A percentile compares a stretch with the other conserved stretches of the same genome.
These are phyloP conservation scores for Heterocephalus glaber DNA, from an alignment of 2,113 vertebrate species.

Conservation along the genomic window DNA sequence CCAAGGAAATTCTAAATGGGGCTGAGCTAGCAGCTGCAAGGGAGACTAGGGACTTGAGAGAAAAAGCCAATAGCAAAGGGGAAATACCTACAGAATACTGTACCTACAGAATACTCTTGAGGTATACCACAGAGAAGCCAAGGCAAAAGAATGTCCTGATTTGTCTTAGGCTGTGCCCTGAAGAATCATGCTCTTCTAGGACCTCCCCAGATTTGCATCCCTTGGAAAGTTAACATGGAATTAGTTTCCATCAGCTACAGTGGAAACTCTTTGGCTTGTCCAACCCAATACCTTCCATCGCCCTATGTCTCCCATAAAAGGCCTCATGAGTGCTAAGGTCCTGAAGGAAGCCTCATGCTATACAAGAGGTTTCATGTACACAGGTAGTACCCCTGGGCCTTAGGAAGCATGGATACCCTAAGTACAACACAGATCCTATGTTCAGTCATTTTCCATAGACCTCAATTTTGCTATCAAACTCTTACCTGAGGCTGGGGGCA, in stretches of 20 bases:
- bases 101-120: not conserved
- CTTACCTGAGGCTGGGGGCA: slow-evolving; percentile 85
- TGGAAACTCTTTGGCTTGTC: not conserved
- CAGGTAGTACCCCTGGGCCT: not conserved
- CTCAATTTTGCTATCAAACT: not conserved
- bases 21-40: not conserved
- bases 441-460: not conserved
- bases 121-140: not conserved
- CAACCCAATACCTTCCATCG: not conserved
- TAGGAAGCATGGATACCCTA: slow-evolving; percentile 5
- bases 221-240: slow-evolving; percentile 14
- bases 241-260: not conserved
- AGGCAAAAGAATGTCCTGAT: not conserved
- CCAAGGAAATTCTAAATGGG: not conserved
- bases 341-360: not conserved
- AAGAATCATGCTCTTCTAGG: not conserved
- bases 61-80: not conserved
- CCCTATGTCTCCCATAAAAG: not conserved
- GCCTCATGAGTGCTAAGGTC: not conserved
- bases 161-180: not conserved
- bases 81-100: not conserved
- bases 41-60: not conserved
- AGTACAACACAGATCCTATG: not conserved
- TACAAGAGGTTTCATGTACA: not conserved
- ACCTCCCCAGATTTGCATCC: not conserved